Conservation (phyloP, 2,888 invertebrate genomes). For the Deilephila elpenor region DNA sequence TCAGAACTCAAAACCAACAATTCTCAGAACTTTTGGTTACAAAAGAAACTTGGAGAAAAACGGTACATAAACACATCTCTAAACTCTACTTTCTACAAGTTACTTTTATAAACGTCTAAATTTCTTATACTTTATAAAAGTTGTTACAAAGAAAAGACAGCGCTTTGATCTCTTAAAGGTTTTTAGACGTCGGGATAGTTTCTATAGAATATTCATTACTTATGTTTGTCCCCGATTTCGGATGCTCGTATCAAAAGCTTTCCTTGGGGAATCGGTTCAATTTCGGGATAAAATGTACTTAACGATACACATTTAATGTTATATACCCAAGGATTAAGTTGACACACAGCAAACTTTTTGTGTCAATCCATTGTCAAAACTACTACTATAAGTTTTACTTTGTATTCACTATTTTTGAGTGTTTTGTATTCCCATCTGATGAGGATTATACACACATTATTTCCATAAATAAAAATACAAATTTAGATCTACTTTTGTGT, state of each 20-base stretch:
- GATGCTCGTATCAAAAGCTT: not conserved
- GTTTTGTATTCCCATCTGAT: too few species aligned
- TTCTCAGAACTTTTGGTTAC: too few species aligned
- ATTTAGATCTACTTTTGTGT: too few species aligned
- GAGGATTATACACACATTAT: too few species aligned
- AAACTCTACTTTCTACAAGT: not conserved
- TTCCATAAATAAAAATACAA: too few species aligned
- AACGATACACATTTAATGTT: not conserved
- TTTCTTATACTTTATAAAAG: not conserved
- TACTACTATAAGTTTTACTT: too few species aligned
- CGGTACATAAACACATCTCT: too few species aligned
- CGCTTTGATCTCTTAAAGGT: not conserved
- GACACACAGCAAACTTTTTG: too few species aligned
- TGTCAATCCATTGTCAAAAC: too few species aligned
- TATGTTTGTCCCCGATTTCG: not conserved
- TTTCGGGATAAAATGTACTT: constrained; percentile 12
- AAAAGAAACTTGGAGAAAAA: too few species aligned
- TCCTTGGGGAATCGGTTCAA: constrained; percentile 9
- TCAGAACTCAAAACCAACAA: too few species aligned
- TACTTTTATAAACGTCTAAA: not conserved
- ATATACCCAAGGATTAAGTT: not conserved
- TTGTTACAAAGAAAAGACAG: not conserved
- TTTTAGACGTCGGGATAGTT: not conserved
- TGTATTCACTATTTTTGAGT: too few species aligned
- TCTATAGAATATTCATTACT: not conserved